Evolutionary conservation across 2,113 vertebrate genomes (phyloP).

Genomic region (Barbus barbus): DNA sequence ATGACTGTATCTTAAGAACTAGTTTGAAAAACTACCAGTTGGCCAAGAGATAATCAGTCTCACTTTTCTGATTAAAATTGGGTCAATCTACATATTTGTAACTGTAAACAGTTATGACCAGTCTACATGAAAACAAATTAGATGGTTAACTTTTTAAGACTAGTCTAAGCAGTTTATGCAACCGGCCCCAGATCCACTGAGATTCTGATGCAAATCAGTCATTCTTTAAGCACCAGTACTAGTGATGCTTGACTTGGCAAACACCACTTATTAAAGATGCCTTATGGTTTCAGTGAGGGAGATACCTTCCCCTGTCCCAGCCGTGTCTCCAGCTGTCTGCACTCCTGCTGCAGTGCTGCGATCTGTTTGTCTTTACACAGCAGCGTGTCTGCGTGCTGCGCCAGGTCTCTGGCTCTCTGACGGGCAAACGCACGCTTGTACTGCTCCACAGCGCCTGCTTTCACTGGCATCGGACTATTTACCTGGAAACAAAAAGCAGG

Average conservation of each 20-base stretch:
- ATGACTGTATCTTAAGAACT: too few relatives aligned
- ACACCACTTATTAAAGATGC: neutral
- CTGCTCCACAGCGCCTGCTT: slow-evolving; percentile 83
- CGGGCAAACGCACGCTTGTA: slow-evolving; percentile 88
- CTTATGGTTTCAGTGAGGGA: too few relatives aligned
- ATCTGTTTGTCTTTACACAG: slow-evolving; percentile 96
- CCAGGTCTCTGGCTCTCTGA: slow-evolving; percentile 90
- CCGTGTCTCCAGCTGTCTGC: slow-evolving; percentile 83
- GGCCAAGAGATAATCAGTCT: too few relatives aligned
- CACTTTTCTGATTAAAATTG: too few relatives aligned
- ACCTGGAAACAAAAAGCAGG: slow-evolving; percentile 82
- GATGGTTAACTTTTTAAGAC: too few relatives aligned
- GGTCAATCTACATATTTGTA: too few relatives aligned
- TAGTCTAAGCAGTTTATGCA: too few relatives aligned
- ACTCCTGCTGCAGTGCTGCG: slow-evolving; percentile 85
- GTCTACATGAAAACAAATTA: too few relatives aligned
- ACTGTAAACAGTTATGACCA: too few relatives aligned
- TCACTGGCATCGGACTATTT: slow-evolving; percentile 78
- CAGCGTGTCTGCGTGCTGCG: slow-evolving; percentile 88
- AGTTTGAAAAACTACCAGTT: too few relatives aligned
- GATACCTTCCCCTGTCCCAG: slow-evolving; percentile 72
- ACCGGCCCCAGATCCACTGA: too few relatives aligned
- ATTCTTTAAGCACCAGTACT: neutral
- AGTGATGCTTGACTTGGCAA: neutral
- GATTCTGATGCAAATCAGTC: neutral